These are phyloP conservation scores for Corythucha ciliata DNA, from an alignment of 2,888 invertebrate genomes.

Conservation along the genomic window DNA sequence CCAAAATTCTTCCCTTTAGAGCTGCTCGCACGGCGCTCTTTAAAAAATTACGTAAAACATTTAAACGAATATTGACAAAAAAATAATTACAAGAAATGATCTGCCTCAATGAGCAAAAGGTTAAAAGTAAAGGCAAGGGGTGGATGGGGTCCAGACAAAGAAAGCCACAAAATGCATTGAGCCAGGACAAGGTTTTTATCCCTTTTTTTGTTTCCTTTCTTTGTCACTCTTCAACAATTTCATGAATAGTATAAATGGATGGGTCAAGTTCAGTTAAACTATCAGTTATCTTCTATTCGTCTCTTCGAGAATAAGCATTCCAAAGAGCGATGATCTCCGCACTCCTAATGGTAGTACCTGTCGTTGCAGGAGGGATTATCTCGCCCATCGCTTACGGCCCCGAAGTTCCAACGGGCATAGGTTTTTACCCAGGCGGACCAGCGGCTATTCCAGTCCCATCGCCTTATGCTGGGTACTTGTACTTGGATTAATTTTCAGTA, in stretches of 20 bases:
- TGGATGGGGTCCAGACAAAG: not conserved
- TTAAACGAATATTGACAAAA: constrained; percentile 1
- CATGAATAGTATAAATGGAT: constrained; percentile 7
- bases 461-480: constrained; percentile 8
- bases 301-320: not conserved
- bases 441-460: not conserved
- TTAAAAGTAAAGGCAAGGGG: constrained; percentile 9
- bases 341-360: constrained; percentile 6
- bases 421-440: constrained; percentile 3
- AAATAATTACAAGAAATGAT: not conserved
- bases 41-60: constrained; percentile 2
- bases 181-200: too few species aligned
- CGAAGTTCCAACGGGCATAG: not conserved
- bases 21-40: constrained; percentile 92
- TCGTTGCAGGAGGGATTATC: constrained; percentile 4
- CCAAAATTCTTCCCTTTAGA: constrained; percentile 71
- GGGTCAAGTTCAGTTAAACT: not conserved
- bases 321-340: constrained; percentile 6
- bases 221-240: too few species aligned
- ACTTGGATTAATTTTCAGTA: not conserved
- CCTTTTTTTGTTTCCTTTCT: too few species aligned
- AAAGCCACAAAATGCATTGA: constrained; percentile 15
- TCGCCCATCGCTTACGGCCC: constrained; percentile 3
- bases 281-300: not conserved
- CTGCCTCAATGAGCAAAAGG: constrained; percentile 12